Evolutionary conservation across 2,888 invertebrate genomes (phyloP), one percentile per base, ranked within the genome.

Genomic region (Caenorhabditis afra): DNA sequence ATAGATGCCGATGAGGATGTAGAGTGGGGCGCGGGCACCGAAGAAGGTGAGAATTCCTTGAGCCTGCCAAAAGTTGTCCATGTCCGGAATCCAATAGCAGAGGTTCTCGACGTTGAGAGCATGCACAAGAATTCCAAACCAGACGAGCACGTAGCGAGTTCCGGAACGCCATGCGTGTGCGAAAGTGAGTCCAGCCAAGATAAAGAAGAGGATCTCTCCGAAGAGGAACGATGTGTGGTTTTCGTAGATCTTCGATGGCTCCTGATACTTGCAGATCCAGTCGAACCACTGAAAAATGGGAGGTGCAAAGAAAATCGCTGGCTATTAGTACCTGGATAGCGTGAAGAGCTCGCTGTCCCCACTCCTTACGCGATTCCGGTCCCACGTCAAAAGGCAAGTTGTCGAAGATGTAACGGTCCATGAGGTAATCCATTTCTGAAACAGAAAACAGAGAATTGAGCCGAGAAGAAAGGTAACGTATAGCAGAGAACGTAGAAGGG

Each of bases 21-120:
- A 94, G 0, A 95, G 90, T 0, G 95, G 95, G 62, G 94, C 91
- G 52, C 95, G 92, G 39, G 93, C 91, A 7, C 94, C 94, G 20
- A 94, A 90, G 74, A 95, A 92, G 81, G 94, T 94, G 29, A 95
- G 90, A 0, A 94, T 93, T 1, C 89, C 89, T 79, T 89, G 74
- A 0, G 94, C 94, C 89, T 95, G 95, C 95, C 95, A 95, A 91
- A 94, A 95, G 90, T 94, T 95, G 91, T 95, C 94, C 77, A 94
- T 93, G 79, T 94, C 94, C 0, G 94, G 94, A 20, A 94, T 87
- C 80, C 93, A 92, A 88, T 94, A 94, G 82, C 93, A 93, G 88
- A 94, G 92, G 84, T 93, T 92, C 91, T 95, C 95, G 35, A 94
- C 93, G 0, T 93, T 92, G 1, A 94, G 84, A 2, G 95, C 95